A percentile compares a stretch with the other conserved stretches of the same genome.
These are phyloP conservation scores for Narcine bancroftii DNA, from an alignment of 2,113 vertebrate genomes.

Conservation along the genomic window DNA sequence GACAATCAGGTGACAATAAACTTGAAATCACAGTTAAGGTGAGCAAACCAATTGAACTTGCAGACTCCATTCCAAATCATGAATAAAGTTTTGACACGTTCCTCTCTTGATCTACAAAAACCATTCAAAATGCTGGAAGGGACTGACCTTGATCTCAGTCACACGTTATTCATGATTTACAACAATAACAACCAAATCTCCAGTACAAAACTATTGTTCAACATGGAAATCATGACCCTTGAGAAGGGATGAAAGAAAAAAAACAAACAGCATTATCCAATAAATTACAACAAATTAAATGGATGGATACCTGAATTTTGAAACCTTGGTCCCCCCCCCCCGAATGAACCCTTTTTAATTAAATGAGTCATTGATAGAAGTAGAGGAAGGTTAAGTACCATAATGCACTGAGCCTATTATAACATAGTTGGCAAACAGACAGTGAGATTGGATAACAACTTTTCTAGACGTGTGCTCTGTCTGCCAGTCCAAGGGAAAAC, in stretches of 20 bases:
- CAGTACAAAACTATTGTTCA: not conserved
- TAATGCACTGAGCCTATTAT: not conserved
- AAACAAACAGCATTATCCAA: not conserved
- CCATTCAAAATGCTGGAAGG: not conserved
- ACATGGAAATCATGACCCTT: not conserved
- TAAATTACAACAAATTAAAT: not conserved
- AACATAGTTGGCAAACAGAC: no score
- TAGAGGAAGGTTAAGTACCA: not conserved
- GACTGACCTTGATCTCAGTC: not conserved
- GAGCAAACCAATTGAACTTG: not conserved
- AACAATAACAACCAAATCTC: not conserved
- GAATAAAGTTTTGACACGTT: not conserved
- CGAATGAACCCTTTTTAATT: not conserved
- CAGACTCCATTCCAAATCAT: not conserved
- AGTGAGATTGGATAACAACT: no score
- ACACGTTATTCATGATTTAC: not conserved
- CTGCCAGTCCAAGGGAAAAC: no score
- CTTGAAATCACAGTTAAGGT: not conserved
- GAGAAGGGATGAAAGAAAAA: not conserved
- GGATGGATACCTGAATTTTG: not conserved
- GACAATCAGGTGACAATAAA: no score
- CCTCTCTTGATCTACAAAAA: not conserved
- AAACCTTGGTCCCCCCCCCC: not conserved
- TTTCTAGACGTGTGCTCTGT: no score
- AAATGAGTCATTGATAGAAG: conserved; percentile 3